These are phyloP conservation scores for Erannis defoliaria DNA, from an alignment of 2,888 invertebrate genomes.

Conservation along the genomic window DNA sequence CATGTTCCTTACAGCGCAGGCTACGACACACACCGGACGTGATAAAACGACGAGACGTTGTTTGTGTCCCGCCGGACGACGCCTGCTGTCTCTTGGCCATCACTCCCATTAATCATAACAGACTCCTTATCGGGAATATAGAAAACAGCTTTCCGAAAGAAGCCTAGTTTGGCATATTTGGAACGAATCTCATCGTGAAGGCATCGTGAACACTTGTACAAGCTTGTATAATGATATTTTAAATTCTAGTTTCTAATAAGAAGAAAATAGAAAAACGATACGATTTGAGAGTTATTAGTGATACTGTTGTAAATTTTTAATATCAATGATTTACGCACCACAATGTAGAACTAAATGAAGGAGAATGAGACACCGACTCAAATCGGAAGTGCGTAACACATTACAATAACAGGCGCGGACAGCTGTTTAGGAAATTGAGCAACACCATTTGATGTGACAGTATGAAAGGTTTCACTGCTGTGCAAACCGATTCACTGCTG, in stretches of 20 bases:
- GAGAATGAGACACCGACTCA: slow-evolving; percentile 18
- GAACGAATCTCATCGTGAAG: neutral
- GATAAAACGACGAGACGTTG: no score
- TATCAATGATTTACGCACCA: neutral
- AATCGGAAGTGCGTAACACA: slow-evolving; percentile 36
- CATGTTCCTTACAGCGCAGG: no score
- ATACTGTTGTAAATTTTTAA: neutral
- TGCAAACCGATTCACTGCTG: neutral
- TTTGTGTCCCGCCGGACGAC: no score
- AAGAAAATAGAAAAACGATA: neutral
- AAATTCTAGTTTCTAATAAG: neutral
- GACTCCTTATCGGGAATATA: slow-evolving; percentile 13
- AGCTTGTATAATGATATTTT: neutral
- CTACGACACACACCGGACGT: no score
- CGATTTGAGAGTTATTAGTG: neutral
- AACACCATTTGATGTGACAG: slow-evolving; percentile 24
- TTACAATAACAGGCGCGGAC: slow-evolving; percentile 32
- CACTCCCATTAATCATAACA: slow-evolving; percentile 9
- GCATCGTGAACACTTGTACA: neutral
- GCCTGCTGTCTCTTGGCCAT: neutral
- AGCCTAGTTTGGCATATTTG: slow-evolving; percentile 1
- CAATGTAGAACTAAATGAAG: slow-evolving; percentile 9
- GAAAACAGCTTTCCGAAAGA: neutral
- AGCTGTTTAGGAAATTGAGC: slow-evolving; percentile 41
- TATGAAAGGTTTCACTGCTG: slow-evolving; percentile 14